Conservation (phyloP, 2,888 invertebrate species). For the Nemapogon koenigi region DNA sequence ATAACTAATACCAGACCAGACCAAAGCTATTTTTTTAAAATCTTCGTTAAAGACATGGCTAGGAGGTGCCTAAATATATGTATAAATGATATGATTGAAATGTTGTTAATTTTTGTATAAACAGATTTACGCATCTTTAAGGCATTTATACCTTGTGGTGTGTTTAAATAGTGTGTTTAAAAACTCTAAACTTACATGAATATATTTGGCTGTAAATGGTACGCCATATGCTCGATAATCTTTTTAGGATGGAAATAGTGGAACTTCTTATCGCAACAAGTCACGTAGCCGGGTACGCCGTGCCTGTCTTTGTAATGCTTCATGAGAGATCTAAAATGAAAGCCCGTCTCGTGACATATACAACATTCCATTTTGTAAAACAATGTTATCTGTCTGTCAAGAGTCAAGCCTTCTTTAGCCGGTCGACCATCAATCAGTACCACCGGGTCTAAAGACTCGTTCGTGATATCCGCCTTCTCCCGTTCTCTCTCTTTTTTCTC, state of each 20-base stretch:
- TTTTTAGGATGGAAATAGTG: conserved; percentile 57
- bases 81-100: too few species aligned
- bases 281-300: conserved; percentile 54
- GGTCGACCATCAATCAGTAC: conserved; percentile 48
- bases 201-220: conserved; percentile 49
- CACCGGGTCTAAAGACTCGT: conserved; percentile 28
- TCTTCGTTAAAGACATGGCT: too few species aligned
- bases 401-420: conserved; percentile 43
- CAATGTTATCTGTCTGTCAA: conserved; percentile 50
- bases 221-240: conserved; percentile 59
- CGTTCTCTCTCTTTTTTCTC: conserved; percentile 19
- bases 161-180: too few species aligned
- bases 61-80: too few species aligned
- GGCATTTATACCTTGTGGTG: too few species aligned
- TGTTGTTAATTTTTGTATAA: too few species aligned
- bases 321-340: conserved; percentile 52
- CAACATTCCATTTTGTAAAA: conserved; percentile 60
- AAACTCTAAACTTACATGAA: conserved; percentile 50
- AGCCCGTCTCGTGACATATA: conserved; percentile 49
- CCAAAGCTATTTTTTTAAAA: too few species aligned
- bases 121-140: too few species aligned
- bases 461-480: conserved; percentile 12
- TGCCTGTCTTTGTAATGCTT: conserved; percentile 56
- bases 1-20: too few species aligned
- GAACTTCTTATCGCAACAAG: conserved; percentile 55